phyloP scores from a whole-genome alignment of 1,140 invertebrate genomes.

The Elymnias hypermnestra region DNA sequence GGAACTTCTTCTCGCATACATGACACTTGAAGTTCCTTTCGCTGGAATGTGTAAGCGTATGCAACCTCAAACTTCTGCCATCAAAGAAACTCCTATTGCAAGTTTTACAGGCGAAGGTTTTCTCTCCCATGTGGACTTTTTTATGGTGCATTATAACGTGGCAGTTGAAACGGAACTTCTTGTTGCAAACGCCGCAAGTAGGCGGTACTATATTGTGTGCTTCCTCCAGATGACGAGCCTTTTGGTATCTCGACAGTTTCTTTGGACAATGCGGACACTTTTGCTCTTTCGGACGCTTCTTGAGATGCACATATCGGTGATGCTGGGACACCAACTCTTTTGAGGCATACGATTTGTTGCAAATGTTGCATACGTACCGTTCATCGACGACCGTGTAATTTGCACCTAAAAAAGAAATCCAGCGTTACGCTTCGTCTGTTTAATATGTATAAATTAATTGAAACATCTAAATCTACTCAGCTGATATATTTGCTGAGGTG shows the following conservation, averaged over 20 bases:
- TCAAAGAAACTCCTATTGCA: constrained; percentile 66
- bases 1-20: background rate
- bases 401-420: constrained; percentile 1
- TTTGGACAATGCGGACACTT: constrained; percentile 28
- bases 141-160: constrained; percentile 34
- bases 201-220: constrained; percentile 30
- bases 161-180: constrained; percentile 35
- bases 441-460: background rate
- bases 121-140: constrained; percentile 37
- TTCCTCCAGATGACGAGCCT: constrained; percentile 25
- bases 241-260: constrained; percentile 17
- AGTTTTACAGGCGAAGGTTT: constrained; percentile 30
- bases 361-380: constrained; percentile 23
- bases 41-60: background rate
- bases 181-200: constrained; percentile 32
- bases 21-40: no score
- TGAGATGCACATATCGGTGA: constrained; percentile 32
- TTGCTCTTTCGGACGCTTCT: constrained; percentile 26
- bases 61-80: constrained; percentile 8
- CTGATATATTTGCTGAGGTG: no score
- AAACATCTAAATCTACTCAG: no score
- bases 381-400: constrained; percentile 1
- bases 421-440: background rate
- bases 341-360: constrained; percentile 21
- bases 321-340: constrained; percentile 26